phyloP scores from a whole-genome alignment of 1,140 invertebrate species.

The Danaus melanippus region DNA sequence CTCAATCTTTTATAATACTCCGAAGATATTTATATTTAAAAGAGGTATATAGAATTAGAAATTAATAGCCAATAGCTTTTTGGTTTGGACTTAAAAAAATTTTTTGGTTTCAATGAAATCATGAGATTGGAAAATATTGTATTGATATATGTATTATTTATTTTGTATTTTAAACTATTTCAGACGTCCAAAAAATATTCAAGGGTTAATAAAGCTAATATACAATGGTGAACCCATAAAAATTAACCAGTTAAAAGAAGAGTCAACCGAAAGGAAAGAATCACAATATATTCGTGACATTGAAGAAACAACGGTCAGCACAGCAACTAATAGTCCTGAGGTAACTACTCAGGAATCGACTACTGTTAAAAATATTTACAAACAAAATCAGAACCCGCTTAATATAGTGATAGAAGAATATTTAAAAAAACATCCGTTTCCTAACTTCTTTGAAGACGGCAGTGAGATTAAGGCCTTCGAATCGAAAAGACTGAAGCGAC shows the following conservation, averaged over 20 bases:
- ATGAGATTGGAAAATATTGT: too few species aligned
- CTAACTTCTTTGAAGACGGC: constrained; percentile 14
- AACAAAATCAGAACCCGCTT: constrained; percentile 16
- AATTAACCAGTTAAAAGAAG: constrained; percentile 26
- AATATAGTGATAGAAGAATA: constrained; percentile 38
- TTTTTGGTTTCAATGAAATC: too few species aligned
- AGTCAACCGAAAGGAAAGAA: constrained; percentile 6
- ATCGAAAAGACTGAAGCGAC: constrained; percentile 40
- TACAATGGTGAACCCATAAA: constrained; percentile 45
- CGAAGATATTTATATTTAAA: too few species aligned
- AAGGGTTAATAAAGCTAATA: constrained; percentile 40
- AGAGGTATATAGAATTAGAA: too few species aligned
- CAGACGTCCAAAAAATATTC: constrained; percentile 29
- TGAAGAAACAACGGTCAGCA: constrained; percentile 1
- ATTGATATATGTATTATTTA: too few species aligned
- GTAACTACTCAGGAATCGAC: constrained; percentile 5
- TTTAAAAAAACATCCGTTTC: constrained; percentile 26
- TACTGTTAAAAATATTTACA: constrained; percentile 4
- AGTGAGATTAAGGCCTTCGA: constrained; percentile 16
- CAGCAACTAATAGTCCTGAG: neutral
- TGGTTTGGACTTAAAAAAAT: too few species aligned
- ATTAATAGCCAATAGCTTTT: too few species aligned
- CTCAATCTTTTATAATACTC: constrained; percentile 3
- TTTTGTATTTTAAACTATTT: constrained; percentile 11
- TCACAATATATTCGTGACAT: constrained; percentile 2